These are phyloP conservation scores for Stramonita haemastoma DNA, from an alignment of 2,888 invertebrate species.

Conservation along the genomic window DNA sequence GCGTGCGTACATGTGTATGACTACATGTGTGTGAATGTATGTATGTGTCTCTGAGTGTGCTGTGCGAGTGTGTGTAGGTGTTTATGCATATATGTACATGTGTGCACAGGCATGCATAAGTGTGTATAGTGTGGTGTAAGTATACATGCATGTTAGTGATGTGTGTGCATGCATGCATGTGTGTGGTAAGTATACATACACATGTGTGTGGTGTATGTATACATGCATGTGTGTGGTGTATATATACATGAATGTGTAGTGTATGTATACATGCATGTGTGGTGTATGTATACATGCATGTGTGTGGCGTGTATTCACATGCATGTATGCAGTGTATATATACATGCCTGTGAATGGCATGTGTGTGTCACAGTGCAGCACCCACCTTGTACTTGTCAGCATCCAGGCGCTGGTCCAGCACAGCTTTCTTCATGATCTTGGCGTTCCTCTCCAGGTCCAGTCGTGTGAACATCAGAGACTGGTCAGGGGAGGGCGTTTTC, in stretches of 20 bases:
- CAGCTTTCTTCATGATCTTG: slow-evolving; percentile 75
- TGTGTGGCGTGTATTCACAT: background rate
- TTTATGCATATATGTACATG: background rate
- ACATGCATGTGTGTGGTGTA: background rate
- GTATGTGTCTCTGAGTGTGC: background rate
- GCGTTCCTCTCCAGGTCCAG: slow-evolving; percentile 76
- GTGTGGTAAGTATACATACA: too few relatives aligned
- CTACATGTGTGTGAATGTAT: background rate
- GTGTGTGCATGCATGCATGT: background rate
- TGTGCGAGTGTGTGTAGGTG: background rate
- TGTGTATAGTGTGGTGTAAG: too few relatives aligned
- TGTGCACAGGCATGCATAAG: background rate
- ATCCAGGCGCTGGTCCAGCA: slow-evolving; percentile 64
- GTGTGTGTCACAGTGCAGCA: background rate
- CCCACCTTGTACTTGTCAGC: slow-evolving; percentile 43
- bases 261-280: background rate
- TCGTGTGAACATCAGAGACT: slow-evolving; percentile 75
- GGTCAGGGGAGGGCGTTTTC: slow-evolving; percentile 56
- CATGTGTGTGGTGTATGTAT: background rate
- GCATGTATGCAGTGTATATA: background rate
- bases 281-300: background rate
- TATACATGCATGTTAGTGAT: too few relatives aligned
- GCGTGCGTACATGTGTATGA: background rate
- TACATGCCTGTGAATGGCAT: background rate
- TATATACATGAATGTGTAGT: background rate